These are phyloP conservation scores for Andrena dorsata DNA, from an alignment of 2,888 invertebrate genomes.

Conservation along the genomic window DNA sequence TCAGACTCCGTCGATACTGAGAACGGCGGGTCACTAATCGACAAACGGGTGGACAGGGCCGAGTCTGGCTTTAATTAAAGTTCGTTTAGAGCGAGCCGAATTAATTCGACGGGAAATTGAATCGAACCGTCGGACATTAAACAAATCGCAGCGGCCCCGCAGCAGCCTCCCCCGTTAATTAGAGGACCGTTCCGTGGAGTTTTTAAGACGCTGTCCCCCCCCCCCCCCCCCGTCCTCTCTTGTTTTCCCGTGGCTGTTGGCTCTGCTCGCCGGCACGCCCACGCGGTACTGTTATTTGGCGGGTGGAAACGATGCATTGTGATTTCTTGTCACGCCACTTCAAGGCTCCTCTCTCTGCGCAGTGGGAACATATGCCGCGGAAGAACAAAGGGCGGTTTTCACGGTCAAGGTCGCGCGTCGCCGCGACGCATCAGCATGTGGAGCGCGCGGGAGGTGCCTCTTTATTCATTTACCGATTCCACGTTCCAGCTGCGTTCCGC, in stretches of 20 bases:
- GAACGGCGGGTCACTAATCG: neutral
- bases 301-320: slow-evolving; percentile 53
- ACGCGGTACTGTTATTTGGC: slow-evolving; percentile 41
- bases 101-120: slow-evolving; percentile 59
- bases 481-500: neutral
- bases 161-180: slow-evolving; percentile 47
- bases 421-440: slow-evolving; percentile 15
- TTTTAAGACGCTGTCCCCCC: slow-evolving; percentile 18
- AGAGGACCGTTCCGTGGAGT: slow-evolving; percentile 39
- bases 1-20: neutral
- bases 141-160: slow-evolving; percentile 41
- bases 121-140: slow-evolving; percentile 54
- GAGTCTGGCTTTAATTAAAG: slow-evolving; percentile 49
- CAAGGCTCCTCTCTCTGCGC: slow-evolving; percentile 38
- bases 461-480: slow-evolving; percentile 41
- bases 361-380: slow-evolving; percentile 25
- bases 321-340: slow-evolving; percentile 54
- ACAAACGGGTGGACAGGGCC: neutral
- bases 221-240: neutral
- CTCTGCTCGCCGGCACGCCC: slow-evolving; percentile 6
- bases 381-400: slow-evolving; percentile 64
- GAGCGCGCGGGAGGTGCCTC: neutral
- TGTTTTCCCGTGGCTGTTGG: too few species aligned
- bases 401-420: slow-evolving; percentile 58
- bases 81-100: slow-evolving; percentile 53